Percentiles rank a stretch among this genome's conserved stretches.
These are phyloP conservation scores for Drosophila limbata DNA, from an alignment of 2,888 invertebrate genomes.

Conservation along the genomic window DNA sequence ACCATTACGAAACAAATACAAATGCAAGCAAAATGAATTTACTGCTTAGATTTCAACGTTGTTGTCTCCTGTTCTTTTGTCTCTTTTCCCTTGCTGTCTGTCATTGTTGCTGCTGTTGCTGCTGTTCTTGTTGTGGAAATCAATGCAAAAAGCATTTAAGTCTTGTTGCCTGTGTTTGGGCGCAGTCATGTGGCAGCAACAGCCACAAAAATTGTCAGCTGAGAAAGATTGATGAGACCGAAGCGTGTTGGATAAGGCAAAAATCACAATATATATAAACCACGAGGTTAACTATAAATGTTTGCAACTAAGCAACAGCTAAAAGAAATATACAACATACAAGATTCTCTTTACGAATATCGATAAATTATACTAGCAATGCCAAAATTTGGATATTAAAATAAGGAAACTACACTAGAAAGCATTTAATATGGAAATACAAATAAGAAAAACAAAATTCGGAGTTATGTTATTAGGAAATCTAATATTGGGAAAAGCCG, in stretches of 20 bases:
- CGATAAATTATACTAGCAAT: too few species aligned
- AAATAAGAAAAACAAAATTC: too few species aligned
- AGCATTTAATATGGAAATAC: too few species aligned
- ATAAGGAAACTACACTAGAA: too few species aligned
- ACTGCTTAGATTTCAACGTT: slow-evolving; percentile 48
- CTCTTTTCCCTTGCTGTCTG: slow-evolving; percentile 5
- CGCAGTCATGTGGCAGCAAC: slow-evolving; percentile 66
- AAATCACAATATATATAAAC: background rate
- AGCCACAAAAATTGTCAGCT: slow-evolving; percentile 58
- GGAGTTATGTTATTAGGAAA: too few species aligned
- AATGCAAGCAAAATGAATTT: slow-evolving; percentile 61
- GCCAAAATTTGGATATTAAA: too few species aligned
- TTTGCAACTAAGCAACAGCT: background rate
- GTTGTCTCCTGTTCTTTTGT: slow-evolving; percentile 5
- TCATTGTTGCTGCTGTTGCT: slow-evolving; percentile 6
- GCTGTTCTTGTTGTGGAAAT: slow-evolving; percentile 32
- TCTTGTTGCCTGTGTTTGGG: slow-evolving; percentile 50
- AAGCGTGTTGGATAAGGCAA: slow-evolving; percentile 32
- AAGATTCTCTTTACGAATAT: too few species aligned
- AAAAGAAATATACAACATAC: background rate
- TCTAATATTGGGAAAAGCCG: too few species aligned
- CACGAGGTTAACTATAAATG: slow-evolving; percentile 9
- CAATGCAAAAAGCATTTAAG: slow-evolving; percentile 60
- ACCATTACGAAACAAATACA: slow-evolving; percentile 21
- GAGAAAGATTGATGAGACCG: slow-evolving; percentile 68